phyloP scores from a whole-genome alignment of 2,888 invertebrate species.

The Macrophya alboannulata region DNA sequence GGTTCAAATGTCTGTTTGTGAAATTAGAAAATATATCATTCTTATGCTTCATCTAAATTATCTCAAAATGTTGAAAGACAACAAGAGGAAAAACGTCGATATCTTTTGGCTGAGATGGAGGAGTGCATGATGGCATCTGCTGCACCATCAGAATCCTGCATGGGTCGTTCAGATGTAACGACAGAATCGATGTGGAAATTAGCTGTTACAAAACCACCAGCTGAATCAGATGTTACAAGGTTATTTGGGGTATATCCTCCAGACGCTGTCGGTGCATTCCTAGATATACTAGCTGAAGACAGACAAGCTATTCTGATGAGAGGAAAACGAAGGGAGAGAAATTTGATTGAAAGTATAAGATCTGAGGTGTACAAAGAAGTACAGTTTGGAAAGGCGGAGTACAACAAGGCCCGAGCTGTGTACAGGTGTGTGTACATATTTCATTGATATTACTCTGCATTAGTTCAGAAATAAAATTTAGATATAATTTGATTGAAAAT shows the following conservation, averaged over 20 bases:
- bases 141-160: constrained; percentile 58
- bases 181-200: constrained; percentile 67
- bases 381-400: constrained; percentile 64
- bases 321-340: constrained; percentile 63
- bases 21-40: background rate
- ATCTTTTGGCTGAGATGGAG: constrained; percentile 65
- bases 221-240: constrained; percentile 60
- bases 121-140: constrained; percentile 61
- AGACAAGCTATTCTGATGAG: constrained; percentile 64
- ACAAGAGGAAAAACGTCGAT: constrained; percentile 64
- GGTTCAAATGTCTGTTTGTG: constrained; percentile 17
- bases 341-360: constrained; percentile 63
- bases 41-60: background rate
- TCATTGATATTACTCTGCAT: background rate
- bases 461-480: background rate
- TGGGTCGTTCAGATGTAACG: constrained; percentile 60
- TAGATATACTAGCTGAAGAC: constrained; percentile 65
- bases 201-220: constrained; percentile 64
- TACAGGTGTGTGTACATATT: constrained; percentile 62
- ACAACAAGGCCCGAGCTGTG: constrained; percentile 65
- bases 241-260: constrained; percentile 63
- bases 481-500: background rate
- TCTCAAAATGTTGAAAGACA: constrained; percentile 58
- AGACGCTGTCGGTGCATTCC: constrained; percentile 62
- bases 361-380: constrained; percentile 66